These are phyloP conservation scores for Zapornia atra DNA, from an alignment of 2,113 vertebrate genomes.

Conservation along the genomic window DNA sequence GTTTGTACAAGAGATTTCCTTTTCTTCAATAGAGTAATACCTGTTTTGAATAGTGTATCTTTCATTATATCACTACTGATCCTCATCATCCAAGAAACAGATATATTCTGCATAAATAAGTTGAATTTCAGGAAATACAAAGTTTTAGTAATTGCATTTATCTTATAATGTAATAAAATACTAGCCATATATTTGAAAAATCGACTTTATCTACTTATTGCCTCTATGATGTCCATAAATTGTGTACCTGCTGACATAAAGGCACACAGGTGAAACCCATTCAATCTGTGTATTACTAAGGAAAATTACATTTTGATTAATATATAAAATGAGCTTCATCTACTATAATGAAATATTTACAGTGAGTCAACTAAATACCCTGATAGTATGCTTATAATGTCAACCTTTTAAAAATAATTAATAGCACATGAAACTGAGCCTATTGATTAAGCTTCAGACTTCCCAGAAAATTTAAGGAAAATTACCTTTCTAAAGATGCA, in stretches of 20 bases:
- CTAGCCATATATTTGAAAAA: background rate
- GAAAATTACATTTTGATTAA: conserved; percentile 61
- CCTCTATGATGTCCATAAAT: conserved; percentile 26
- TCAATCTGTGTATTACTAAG: background rate
- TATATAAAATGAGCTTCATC: conserved; percentile 25
- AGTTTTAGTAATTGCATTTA: conserved; percentile 20
- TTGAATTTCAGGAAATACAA: conserved; percentile 14
- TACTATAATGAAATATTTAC: conserved; percentile 39
- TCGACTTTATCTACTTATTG: background rate
- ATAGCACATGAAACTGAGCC: background rate
- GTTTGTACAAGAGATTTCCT: background rate
- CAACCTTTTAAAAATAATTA: conserved; percentile 48
- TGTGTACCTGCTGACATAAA: background rate
- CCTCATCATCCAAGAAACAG: background rate
- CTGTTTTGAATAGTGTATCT: background rate
- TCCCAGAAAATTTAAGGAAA: background rate
- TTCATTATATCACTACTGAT: background rate
- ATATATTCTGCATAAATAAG: background rate
- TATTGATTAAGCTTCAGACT: conserved; percentile 26
- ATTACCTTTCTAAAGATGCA: background rate
- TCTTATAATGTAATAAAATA: conserved; percentile 33
- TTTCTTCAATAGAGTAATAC: background rate
- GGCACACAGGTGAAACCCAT: conserved; percentile 35
- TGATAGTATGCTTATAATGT: conserved; percentile 4
- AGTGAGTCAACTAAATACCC: background rate